A percentile compares a stretch with the other conserved stretches of the same genome.
Evolutionary conservation across 2,797 vertebrate species (phyloP).

Genomic region (Coracias cyanogaster): DNA sequence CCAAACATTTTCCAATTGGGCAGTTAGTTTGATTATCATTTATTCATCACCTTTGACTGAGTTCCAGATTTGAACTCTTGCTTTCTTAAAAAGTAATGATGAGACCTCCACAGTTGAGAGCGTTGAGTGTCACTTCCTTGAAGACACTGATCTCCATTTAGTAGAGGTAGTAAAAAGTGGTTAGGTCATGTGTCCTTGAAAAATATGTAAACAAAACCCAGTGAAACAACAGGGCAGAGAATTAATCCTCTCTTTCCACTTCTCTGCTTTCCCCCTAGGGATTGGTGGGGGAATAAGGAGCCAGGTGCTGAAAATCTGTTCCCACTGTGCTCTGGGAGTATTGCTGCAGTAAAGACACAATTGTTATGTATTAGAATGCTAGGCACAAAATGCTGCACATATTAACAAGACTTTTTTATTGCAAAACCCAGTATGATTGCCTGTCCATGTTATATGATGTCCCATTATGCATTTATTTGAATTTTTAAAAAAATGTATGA

Average conservation of each 20-base stretch:
- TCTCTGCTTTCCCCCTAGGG: neutral
- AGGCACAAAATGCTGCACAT: neutral
- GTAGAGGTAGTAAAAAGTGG: neutral
- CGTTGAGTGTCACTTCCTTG: neutral
- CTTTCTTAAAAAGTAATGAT: neutral
- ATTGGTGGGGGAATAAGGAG: neutral
- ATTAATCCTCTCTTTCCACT: neutral
- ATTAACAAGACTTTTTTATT: neutral
- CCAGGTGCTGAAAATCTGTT: neutral
- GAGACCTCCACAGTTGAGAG: neutral
- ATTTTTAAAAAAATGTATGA: neutral
- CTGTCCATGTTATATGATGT: neutral
- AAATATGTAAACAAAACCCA: neutral
- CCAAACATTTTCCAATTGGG: neutral
- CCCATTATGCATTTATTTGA: neutral
- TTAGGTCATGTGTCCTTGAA: neutral
- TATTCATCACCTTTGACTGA: neutral
- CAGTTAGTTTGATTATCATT: neutral
- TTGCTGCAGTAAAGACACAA: neutral
- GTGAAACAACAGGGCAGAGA: neutral
- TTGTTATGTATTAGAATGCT: neutral
- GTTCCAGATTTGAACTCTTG: neutral
- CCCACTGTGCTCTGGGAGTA: neutral
- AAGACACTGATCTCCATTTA: neutral
- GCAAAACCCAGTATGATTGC: neutral